These are phyloP conservation scores for Trichoplusia ni DNA, from an alignment of 1,140 invertebrate species.

Conservation along the genomic window DNA sequence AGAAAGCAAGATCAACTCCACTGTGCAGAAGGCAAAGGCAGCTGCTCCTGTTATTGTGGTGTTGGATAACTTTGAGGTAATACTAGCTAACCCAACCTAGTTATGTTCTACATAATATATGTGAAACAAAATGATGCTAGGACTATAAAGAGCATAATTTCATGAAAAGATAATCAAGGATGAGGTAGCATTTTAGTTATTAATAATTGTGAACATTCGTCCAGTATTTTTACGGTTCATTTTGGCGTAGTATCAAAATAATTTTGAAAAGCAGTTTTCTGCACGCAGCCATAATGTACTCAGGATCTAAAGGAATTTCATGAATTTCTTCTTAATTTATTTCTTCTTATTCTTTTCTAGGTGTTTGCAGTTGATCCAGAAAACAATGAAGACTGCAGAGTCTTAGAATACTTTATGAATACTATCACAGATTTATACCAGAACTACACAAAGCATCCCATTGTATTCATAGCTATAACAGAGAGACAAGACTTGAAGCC, in stretches of 20 bases:
- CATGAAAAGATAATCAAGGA: too few species aligned
- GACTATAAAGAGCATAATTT: too few species aligned
- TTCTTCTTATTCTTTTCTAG: slow-evolving; percentile 82
- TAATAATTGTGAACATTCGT: too few species aligned
- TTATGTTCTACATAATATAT: neutral
- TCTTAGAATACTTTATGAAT: slow-evolving; percentile 84
- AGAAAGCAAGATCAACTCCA: slow-evolving; percentile 74
- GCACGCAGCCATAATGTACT: too few species aligned
- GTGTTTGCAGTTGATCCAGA: slow-evolving; percentile 88
- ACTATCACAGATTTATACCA: slow-evolving; percentile 84
- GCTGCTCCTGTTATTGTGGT: slow-evolving; percentile 70
- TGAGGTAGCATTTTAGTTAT: too few species aligned
- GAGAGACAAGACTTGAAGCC: slow-evolving; percentile 84
- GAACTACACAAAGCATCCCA: slow-evolving; percentile 83
- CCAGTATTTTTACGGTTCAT: too few species aligned
- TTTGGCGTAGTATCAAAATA: too few species aligned
- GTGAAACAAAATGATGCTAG: too few species aligned
- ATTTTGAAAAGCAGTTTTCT: too few species aligned
- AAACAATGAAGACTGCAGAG: slow-evolving; percentile 88
- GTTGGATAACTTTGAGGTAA: slow-evolving; percentile 78
- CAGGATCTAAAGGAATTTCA: too few species aligned
- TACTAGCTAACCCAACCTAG: neutral
- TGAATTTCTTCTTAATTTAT: too few species aligned
- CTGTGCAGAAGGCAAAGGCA: slow-evolving; percentile 73
- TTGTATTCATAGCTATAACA: slow-evolving; percentile 86